Base-by-base conservation (phyloP, 2,888 invertebrate genomes). In the Sinhomidia bicolor region DNA sequence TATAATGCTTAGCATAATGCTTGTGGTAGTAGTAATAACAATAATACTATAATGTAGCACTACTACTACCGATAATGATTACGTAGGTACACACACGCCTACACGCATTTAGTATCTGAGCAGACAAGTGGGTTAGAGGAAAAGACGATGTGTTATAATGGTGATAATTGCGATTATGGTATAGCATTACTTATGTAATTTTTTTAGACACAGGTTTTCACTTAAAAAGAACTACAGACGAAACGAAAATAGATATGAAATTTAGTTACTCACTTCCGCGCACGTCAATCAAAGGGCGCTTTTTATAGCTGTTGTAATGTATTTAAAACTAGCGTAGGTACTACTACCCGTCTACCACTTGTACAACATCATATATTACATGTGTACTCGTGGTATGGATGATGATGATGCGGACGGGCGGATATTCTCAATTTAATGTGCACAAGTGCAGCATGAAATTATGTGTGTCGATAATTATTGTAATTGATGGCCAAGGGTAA, bases 151-250 rank as follows among this genome's bases (percentile, higher is more conserved):
- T 36, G 54, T 47, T 60, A 47, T 85, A 32, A 41, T 17, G 9
- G 0, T 78, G 78, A 65, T 85, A 79, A 68, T 65, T 47, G 9
- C 20, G 62, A 85, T 78, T 54, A 12, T 68, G 29, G 51, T 29
- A 65, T 23, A 4, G 60, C 32, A 79, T 17, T 65, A 32, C 44
- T 86, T 79, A 86, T 57, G 71, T 44, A 86, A 86, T 79, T 60
- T 71, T 54, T 86, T 68, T 79, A 86, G 80, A 86, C 85, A 71
- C 78, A 14, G 17, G 54, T 68, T 86, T 86, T 65, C 80, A 86
- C 85, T 86, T 57, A 60, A n/a, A n/a, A n/a, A n/a, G n/a, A n/a
- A n/a, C n/a, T n/a, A n/a, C n/a, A n/a, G n/a, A n/a, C n/a, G 54
- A 20, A 54, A 23, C 85, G n/a, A 71, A 83, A 57, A 41, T 17